phyloP scores from a whole-genome alignment of 2,888 invertebrate species.

The Tenthredo mesomela region DNA sequence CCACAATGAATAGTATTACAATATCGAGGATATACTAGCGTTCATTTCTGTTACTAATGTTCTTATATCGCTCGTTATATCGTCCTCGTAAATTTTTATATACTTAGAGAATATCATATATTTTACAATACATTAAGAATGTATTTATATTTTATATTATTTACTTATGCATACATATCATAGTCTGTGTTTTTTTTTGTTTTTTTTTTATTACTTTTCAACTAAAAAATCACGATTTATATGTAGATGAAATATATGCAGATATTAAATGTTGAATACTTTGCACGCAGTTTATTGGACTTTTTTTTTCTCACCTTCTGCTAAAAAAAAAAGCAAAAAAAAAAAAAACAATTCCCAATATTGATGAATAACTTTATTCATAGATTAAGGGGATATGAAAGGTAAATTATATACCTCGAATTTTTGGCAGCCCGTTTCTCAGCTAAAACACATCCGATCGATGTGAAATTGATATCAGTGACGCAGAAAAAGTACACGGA shows the following conservation, averaged over 20 bases:
- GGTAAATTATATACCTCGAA: no score
- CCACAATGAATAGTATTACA: background rate
- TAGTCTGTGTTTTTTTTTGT: background rate
- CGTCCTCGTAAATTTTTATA: background rate
- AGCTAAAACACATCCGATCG: no score
- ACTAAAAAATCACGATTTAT: background rate
- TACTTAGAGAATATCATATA: constrained; percentile 7
- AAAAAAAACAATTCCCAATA: background rate
- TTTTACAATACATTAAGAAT: constrained; percentile 5
- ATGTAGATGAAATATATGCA: background rate
- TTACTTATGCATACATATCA: background rate
- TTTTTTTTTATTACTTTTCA: no score
- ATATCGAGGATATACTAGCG: background rate
- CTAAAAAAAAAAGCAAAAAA: background rate
- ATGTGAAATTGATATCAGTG: no score
- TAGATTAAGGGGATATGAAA: no score
- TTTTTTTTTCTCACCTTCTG: background rate
- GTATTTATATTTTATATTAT: constrained; percentile 25
- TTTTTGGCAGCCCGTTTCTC: no score
- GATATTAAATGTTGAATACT: background rate
- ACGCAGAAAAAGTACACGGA: no score
- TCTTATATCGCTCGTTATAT: background rate
- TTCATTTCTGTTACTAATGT: background rate
- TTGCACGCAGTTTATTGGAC: background rate
- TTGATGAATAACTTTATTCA: no score